phyloP scores from a whole-genome alignment of 2,888 invertebrate genomes.

The Coremacera marginata region DNA sequence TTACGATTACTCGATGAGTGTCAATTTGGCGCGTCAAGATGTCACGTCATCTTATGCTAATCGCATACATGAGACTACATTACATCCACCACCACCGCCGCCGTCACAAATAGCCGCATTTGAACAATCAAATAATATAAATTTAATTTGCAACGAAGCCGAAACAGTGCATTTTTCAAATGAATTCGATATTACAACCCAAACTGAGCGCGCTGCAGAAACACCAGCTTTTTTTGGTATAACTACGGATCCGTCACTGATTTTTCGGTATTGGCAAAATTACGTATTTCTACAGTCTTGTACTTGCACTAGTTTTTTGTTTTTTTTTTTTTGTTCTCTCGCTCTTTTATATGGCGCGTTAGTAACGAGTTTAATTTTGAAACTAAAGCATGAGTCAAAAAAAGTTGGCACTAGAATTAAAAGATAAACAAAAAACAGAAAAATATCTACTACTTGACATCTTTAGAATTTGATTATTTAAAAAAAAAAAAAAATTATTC shows the following conservation, averaged over 20 bases:
- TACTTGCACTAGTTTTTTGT: background rate
- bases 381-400: background rate
- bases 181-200: background rate
- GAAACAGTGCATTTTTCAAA: background rate
- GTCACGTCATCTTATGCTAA: conserved; percentile 17
- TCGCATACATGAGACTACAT: background rate
- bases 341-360: background rate
- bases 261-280: conserved; percentile 15
- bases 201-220: background rate
- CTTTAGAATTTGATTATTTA: no score
- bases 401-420: no score
- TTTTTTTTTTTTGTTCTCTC: background rate
- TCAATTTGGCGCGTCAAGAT: conserved; percentile 46
- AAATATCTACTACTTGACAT: no score
- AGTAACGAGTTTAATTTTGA: conserved; percentile 37
- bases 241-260: background rate
- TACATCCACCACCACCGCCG: background rate
- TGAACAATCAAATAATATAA: background rate
- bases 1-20: conserved; percentile 26
- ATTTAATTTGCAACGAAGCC: background rate
- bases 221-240: background rate
- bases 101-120: background rate
- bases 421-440: no score
- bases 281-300: no score
- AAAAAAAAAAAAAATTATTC: no score